Evolutionary conservation across 2,113 vertebrate species (phyloP), one percentile per base, ranked within the genome.

Genomic region (Psilopogon haemacephalus): DNA sequence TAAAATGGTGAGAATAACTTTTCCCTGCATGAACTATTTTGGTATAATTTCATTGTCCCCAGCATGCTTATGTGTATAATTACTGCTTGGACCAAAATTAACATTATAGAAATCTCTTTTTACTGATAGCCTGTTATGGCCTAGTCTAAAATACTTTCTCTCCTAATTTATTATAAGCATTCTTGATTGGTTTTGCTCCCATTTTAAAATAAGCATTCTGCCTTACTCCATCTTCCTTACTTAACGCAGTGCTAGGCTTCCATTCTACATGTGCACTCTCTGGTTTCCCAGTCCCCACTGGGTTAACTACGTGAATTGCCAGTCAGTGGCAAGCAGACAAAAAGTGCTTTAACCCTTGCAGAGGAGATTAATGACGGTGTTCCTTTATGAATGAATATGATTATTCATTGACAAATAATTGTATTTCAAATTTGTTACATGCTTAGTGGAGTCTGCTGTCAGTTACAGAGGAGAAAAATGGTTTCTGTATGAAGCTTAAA

Each of bases 261-360:
- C 35, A 67, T 59, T 26, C 46, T 62, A 37, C 16, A 11, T 33
- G 32, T n/a, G 62, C 9, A 11, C 28, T 84, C 46, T 65, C 63
- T 30, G n/a, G 50, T 6, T 52, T 11, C 46, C 70, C 46, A 14
- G 69, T 73, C 32, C 46, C 33, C 8, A 9, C 56, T 40, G 69
- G 26, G 21, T 88, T 94, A 88, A 70, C 79, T 68, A 27, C 0
- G 0, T 23, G 73, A 90, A 88, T 84, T 86, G 64, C 40, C 59
- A 24, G 12, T 70, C 50, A 74, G 60, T 30, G 52, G 60, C 86
- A 81, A 84, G 72, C 65, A 74, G 75, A 32, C 65, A 81, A 81
- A 82, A 77, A 86, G 23, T 2, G 7, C 28, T 56, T 90, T 90
- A 94, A 94, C 77, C 42, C 42, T 94, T 92, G 62, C 81, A 65